Evolutionary conservation across 2,888 invertebrate genomes (phyloP).

Genomic region (Dicyrtoma fusca): DNA sequence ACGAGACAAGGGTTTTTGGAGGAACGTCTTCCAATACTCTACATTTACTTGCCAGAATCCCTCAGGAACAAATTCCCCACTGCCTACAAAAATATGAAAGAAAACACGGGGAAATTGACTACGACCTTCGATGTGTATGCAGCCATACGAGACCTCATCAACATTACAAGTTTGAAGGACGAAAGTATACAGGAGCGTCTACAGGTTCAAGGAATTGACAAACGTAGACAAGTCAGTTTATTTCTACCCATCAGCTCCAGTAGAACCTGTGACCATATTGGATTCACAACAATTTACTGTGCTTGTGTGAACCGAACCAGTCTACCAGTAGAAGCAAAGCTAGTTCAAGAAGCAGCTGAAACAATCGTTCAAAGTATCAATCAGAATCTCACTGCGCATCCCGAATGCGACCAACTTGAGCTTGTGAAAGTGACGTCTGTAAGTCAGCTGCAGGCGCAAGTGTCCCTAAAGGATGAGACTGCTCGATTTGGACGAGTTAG

Average conservation of each 20-base stretch:
- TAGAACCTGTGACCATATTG: slow-evolving; percentile 37
- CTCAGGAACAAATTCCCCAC: slow-evolving; percentile 27
- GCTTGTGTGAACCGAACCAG: slow-evolving; percentile 16
- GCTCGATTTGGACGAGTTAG: not conserved
- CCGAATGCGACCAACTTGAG: not conserved
- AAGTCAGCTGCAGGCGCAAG: not conserved
- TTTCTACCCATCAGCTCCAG: slow-evolving; percentile 39
- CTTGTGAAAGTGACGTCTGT: not conserved
- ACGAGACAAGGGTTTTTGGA: slow-evolving; percentile 15
- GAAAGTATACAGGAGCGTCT: not conserved
- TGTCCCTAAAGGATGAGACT: not conserved
- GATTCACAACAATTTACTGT: slow-evolving; percentile 39
- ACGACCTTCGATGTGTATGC: slow-evolving; percentile 39
- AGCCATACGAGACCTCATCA: slow-evolving; percentile 38
- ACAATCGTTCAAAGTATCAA: not conserved
- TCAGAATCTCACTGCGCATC: not conserved
- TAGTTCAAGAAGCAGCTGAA: not conserved
- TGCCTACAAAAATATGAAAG: slow-evolving; percentile 34
- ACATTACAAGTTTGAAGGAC: not conserved
- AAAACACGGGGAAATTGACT: slow-evolving; percentile 35
- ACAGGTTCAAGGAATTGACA: slow-evolving; percentile 14
- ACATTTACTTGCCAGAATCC: not conserved
- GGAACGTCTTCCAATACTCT: slow-evolving; percentile 5
- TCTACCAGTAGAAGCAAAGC: not conserved
- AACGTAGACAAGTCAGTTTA: not conserved